phyloP scores from a whole-genome alignment of 2,113 vertebrate species.

The Scortum barcoo region DNA sequence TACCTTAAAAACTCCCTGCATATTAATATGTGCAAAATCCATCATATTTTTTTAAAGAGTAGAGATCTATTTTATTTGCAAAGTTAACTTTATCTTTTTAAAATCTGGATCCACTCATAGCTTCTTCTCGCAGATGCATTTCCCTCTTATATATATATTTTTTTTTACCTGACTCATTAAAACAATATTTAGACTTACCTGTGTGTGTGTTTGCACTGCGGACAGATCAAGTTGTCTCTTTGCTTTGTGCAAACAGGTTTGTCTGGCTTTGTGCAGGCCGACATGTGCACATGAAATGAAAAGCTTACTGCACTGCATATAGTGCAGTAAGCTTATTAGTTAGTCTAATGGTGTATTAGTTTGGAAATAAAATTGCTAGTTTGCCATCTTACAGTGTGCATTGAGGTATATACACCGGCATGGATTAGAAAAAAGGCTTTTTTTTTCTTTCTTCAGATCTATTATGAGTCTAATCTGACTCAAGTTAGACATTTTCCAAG shows the following conservation, averaged over 20 bases:
- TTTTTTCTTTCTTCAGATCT: conserved; percentile 34
- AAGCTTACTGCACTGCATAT: background rate
- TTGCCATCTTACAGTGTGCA: conserved; percentile 19
- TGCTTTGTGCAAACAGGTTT: conserved; percentile 49
- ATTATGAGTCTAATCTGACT: conserved; percentile 51
- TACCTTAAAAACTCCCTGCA: background rate
- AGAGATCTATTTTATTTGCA: background rate
- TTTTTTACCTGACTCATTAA: background rate
- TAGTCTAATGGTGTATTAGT: conserved; percentile 26
- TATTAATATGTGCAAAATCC: background rate
- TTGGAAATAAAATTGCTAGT: conserved; percentile 25
- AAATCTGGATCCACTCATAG: no score
- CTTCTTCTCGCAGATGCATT: no score
- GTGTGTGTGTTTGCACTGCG: background rate
- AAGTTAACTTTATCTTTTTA: no score
- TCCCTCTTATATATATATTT: no score
- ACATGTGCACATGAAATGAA: background rate
- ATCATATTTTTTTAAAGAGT: background rate
- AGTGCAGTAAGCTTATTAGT: conserved; percentile 10
- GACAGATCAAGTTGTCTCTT: conserved; percentile 12
- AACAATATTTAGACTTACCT: background rate
- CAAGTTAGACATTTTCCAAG: conserved; percentile 22
- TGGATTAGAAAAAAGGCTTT: conserved; percentile 3
- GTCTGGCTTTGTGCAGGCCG: background rate
- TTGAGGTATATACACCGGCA: background rate